Base-by-base conservation (phyloP, 2,888 invertebrate species). In the Trachelus tabidus region DNA sequence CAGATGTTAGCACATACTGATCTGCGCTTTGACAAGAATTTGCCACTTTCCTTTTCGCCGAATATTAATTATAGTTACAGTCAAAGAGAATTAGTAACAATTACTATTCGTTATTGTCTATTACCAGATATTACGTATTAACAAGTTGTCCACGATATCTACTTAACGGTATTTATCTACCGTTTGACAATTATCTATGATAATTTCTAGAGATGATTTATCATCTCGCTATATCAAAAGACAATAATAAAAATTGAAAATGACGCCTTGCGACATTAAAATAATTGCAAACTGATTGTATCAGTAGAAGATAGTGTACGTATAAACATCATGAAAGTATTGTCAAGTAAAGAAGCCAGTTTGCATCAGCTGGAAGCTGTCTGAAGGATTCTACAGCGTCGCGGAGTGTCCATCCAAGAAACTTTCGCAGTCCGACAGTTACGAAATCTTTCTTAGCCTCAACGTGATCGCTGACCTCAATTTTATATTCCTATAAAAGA, bases 361-460 rank as follows among this genome's bases (percentile, higher is more conserved):
- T 56, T 23, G 15, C 40, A 56, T 56, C 40, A 56, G 23, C 40
- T 56, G 40, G 40, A 56, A 56, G 40, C 40, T 56, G 40, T 9
- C 23, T 23, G 40, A 56, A 56, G 23, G 23, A 56, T 56, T 56
- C 40, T 73, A 73, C 35, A 35, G 34, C n/a, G 34, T 56, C 40
- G 23, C 40, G 40, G 23, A 56, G 40, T 23, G 68, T 56, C 76
- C 73, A 79, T 79, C 73, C 80, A 75, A 77, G 69, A 77, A 83
- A 85, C 86, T 85, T 85, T 85, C 85, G 75, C 84, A 79, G 80
- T 76, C 79, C 68, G 76, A 77, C 77, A 79, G 80, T 86, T 85
- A 79, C 68, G 79, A 79, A 84, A 85, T 79, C 79, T 77, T 77
- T 77, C 79, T 81, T 80, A 79, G 76, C 79, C 73, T 34, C 69